Conservation (phyloP, 2,888 invertebrate genomes). For the Ceraclea dissimilis region DNA sequence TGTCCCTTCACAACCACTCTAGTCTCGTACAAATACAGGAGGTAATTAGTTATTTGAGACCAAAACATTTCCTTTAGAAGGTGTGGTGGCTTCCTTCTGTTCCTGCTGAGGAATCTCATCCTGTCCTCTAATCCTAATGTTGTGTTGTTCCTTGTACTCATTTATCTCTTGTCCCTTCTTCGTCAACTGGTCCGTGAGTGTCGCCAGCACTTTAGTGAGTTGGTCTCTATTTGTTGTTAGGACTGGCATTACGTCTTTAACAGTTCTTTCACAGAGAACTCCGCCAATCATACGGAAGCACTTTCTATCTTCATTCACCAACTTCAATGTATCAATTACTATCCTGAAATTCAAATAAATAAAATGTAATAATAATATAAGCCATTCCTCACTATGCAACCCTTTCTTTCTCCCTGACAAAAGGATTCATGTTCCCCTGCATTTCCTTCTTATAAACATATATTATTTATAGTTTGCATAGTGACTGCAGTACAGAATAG, state of each 20-base stretch:
- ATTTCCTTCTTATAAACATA: too few species aligned
- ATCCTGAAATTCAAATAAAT: slow-evolving; percentile 54
- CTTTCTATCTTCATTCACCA: slow-evolving; percentile 74
- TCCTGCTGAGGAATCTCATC: slow-evolving; percentile 38
- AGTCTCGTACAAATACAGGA: too few species aligned
- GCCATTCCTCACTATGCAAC: too few species aligned
- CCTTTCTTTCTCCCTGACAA: not conserved
- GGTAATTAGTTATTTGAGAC: slow-evolving; percentile 34
- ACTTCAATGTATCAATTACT: slow-evolving; percentile 87
- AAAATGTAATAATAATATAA: not conserved
- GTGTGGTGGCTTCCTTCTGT: slow-evolving; percentile 28
- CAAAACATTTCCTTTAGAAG: slow-evolving; percentile 48
- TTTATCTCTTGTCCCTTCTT: slow-evolving; percentile 87
- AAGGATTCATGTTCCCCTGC: not conserved
- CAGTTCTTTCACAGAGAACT: slow-evolving; percentile 86
- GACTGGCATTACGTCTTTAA: slow-evolving; percentile 83
- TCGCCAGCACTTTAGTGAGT: slow-evolving; percentile 70
- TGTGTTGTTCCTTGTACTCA: slow-evolving; percentile 83
- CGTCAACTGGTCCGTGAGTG: slow-evolving; percentile 71
- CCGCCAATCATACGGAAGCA: slow-evolving; percentile 94
- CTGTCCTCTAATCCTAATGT: slow-evolving; percentile 74
- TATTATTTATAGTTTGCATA: too few species aligned
- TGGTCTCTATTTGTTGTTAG: slow-evolving; percentile 72
- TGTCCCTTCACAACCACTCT: too few species aligned
- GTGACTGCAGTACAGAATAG: too few species aligned